These are phyloP conservation scores for Crioceris asparagi DNA, from an alignment of 2,888 invertebrate genomes.

Conservation along the genomic window DNA sequence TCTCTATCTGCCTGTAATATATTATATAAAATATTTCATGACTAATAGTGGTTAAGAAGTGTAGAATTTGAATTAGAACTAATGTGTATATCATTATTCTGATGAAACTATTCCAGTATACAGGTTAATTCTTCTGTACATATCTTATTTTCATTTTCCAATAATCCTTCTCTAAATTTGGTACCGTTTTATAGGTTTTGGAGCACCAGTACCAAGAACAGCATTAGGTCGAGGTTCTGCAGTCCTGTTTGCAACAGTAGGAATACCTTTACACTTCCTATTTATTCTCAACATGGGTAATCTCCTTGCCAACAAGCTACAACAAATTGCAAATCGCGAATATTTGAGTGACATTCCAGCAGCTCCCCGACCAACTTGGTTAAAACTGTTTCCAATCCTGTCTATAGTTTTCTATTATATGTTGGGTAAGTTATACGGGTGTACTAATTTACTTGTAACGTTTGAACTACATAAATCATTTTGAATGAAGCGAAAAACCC, in stretches of 20 bases:
- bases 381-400: slow-evolving; percentile 38
- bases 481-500: too few relatives aligned
- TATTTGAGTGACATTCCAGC: slow-evolving; percentile 25
- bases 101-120: too few relatives aligned
- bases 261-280: slow-evolving; percentile 57
- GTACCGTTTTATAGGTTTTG: slow-evolving; percentile 52
- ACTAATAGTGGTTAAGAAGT: too few relatives aligned
- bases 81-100: too few relatives aligned
- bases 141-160: too few relatives aligned
- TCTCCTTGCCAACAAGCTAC: slow-evolving; percentile 40
- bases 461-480: too few relatives aligned
- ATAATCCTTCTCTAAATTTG: too few relatives aligned
- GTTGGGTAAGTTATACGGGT: slow-evolving; percentile 28
- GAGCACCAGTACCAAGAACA: slow-evolving; percentile 60
- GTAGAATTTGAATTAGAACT: too few relatives aligned
- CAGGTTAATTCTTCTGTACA: too few relatives aligned
- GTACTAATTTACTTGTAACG: too few relatives aligned
- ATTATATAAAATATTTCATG: too few relatives aligned
- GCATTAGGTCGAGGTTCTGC: slow-evolving; percentile 50
- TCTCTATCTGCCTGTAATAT: too few relatives aligned
- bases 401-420: slow-evolving; percentile 45
- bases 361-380: slow-evolving; percentile 27
- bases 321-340: slow-evolving; percentile 34
- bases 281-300: slow-evolving; percentile 47
- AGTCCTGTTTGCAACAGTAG: slow-evolving; percentile 52